phyloP scores from a whole-genome alignment of 2,888 invertebrate genomes.

The Catocala sponsa region DNA sequence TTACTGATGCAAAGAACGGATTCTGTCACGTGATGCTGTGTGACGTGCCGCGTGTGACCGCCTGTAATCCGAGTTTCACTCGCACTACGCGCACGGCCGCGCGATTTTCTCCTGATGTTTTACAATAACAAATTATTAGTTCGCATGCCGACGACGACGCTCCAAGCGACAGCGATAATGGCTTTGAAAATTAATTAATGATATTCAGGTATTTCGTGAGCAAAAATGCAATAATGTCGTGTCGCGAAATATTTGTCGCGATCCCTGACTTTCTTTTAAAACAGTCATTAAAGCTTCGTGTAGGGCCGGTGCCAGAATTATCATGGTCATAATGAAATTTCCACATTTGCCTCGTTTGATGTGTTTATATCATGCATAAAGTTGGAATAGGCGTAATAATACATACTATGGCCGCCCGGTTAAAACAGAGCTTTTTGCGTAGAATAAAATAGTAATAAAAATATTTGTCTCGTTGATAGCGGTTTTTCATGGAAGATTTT shows the following conservation, averaged over 20 bases:
- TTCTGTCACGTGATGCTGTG: slow-evolving; percentile 65
- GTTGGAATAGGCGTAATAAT: slow-evolving; percentile 47
- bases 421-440: slow-evolving; percentile 34
- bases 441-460: slow-evolving; percentile 38
- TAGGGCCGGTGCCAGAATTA: slow-evolving; percentile 34
- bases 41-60: slow-evolving; percentile 48
- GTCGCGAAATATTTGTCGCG: slow-evolving; percentile 38
- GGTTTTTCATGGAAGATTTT: slow-evolving; percentile 37
- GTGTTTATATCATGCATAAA: slow-evolving; percentile 51
- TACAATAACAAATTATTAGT: slow-evolving; percentile 49
- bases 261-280: slow-evolving; percentile 43
- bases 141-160: slow-evolving; percentile 43
- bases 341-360: slow-evolving; percentile 39
- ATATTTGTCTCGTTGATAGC: slow-evolving; percentile 39
- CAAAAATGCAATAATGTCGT: slow-evolving; percentile 47
- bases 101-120: slow-evolving; percentile 45
- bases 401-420: slow-evolving; percentile 26
- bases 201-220: slow-evolving; percentile 43
- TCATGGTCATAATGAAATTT: slow-evolving; percentile 52
- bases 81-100: slow-evolving; percentile 32
- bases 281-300: slow-evolving; percentile 38
- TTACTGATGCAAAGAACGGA: slow-evolving; percentile 63
- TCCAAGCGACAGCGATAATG: slow-evolving; percentile 24
- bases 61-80: slow-evolving; percentile 52
- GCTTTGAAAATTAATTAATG: slow-evolving; percentile 46